These are phyloP conservation scores for Hippocampus barbouri DNA, from an alignment of 2,113 vertebrate species.

Conservation along the genomic window DNA sequence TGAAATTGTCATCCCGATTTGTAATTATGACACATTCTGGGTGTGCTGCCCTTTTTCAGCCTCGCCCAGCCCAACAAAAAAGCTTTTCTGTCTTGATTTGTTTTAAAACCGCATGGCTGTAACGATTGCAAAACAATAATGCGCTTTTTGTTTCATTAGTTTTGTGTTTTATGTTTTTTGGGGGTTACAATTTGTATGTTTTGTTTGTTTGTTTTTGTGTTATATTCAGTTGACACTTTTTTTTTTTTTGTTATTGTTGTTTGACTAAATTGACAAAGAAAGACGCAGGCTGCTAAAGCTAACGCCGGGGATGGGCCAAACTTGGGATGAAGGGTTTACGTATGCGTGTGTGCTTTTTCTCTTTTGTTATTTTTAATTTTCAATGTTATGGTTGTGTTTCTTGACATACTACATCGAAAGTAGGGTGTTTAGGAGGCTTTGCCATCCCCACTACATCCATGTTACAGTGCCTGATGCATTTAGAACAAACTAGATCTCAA, in stretches of 20 bases:
- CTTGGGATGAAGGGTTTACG: constrained; percentile 48
- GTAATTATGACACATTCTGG: constrained; percentile 73
- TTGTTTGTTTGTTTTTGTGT: constrained; percentile 33
- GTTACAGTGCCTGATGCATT: constrained; percentile 77
- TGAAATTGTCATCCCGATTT: background rate
- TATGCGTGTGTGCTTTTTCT: constrained; percentile 28
- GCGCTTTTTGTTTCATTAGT: constrained; percentile 64
- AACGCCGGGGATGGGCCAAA: constrained; percentile 41
- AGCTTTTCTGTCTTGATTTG: constrained; percentile 55
- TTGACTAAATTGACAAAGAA: constrained; percentile 31
- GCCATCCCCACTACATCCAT: constrained; percentile 64
- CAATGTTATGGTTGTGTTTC: constrained; percentile 16
- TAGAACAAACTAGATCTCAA: constrained; percentile 57
- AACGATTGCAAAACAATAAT: constrained; percentile 63
- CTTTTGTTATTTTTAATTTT: constrained; percentile 10
- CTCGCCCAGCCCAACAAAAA: constrained; percentile 41
- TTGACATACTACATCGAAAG: constrained; percentile 60
- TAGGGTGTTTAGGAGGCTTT: constrained; percentile 64
- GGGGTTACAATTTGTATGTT: constrained; percentile 32
- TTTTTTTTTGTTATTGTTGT: constrained; percentile 43
- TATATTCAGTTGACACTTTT: constrained; percentile 41
- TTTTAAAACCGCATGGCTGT: constrained; percentile 71
- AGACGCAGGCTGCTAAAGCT: constrained; percentile 34
- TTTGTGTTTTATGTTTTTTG: constrained; percentile 26
- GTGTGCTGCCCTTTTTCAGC: constrained; percentile 59